A percentile compares a stretch with the other conserved stretches of the same genome.
These are phyloP conservation scores for Numenius arquata DNA, from an alignment of 2,113 vertebrate species.

Conservation along the genomic window DNA sequence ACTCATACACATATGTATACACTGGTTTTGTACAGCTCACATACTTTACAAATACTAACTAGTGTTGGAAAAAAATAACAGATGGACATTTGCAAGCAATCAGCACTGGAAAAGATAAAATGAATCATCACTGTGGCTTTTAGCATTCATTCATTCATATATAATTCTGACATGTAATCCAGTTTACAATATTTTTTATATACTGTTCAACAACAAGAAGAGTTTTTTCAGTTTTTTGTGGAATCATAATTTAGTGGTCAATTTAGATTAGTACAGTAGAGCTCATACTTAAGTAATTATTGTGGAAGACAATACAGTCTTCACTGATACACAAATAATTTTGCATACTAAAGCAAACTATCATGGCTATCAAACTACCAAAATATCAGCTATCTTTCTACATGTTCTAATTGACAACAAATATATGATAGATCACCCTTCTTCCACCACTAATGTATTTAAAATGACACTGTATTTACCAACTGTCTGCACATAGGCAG, in stretches of 20 bases:
- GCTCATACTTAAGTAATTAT: background rate
- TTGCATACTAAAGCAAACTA: background rate
- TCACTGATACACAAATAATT: background rate
- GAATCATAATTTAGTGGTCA: background rate
- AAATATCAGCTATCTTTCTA: background rate
- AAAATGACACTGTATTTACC: background rate
- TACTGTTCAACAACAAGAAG: background rate
- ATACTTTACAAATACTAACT: background rate
- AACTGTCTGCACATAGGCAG: background rate
- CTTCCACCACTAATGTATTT: background rate
- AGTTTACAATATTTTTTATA: background rate
- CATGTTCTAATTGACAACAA: background rate
- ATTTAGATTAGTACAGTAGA: background rate
- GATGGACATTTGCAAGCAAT: background rate
- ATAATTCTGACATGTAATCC: background rate
- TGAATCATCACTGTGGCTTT: background rate
- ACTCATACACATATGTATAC: background rate
- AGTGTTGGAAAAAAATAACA: background rate
- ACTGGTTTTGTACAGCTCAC: background rate
- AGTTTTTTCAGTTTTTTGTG: background rate
- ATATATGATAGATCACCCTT: background rate
- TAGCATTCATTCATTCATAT: background rate
- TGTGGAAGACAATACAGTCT: background rate
- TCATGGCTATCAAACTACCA: rapidly evolving
- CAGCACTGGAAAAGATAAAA: background rate